These are phyloP conservation scores for Eriosoma lanigerum DNA, from an alignment of 1,140 invertebrate genomes.

Conservation along the genomic window DNA sequence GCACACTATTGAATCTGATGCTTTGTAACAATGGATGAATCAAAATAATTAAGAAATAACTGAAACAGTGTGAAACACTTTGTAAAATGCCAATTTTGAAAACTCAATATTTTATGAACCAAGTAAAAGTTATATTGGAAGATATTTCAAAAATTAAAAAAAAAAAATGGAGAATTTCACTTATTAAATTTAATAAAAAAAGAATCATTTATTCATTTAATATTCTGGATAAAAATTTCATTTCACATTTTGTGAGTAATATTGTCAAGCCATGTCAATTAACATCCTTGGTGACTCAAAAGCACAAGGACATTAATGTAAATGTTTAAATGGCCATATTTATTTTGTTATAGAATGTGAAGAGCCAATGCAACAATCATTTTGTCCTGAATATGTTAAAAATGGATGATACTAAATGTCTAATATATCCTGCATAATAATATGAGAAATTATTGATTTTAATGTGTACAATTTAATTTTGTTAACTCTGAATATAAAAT, in stretches of 20 bases:
- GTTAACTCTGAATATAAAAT: no score
- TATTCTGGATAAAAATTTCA: neutral
- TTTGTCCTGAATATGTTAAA: slow-evolving; percentile 65
- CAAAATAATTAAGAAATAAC: slow-evolving; percentile 59
- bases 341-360: slow-evolving; percentile 74
- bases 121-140: slow-evolving; percentile 62
- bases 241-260: neutral
- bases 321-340: slow-evolving; percentile 73
- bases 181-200: neutral
- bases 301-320: slow-evolving; percentile 70
- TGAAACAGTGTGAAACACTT: slow-evolving; percentile 66
- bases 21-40: slow-evolving; percentile 63
- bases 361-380: slow-evolving; percentile 64
- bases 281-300: slow-evolving; percentile 57
- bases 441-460: no score
- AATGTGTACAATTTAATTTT: no score
- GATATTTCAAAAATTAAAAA: slow-evolving; percentile 65
- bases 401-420: no score
- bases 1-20: slow-evolving; percentile 66
- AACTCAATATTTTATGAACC: slow-evolving; percentile 65
- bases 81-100: slow-evolving; percentile 67
- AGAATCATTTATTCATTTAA: neutral
- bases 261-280: slow-evolving; percentile 61
- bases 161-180: slow-evolving; percentile 58
- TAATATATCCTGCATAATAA: no score